These are phyloP conservation scores for Castor canadensis DNA, from an alignment of 2,113 vertebrate genomes.

Conservation along the genomic window DNA sequence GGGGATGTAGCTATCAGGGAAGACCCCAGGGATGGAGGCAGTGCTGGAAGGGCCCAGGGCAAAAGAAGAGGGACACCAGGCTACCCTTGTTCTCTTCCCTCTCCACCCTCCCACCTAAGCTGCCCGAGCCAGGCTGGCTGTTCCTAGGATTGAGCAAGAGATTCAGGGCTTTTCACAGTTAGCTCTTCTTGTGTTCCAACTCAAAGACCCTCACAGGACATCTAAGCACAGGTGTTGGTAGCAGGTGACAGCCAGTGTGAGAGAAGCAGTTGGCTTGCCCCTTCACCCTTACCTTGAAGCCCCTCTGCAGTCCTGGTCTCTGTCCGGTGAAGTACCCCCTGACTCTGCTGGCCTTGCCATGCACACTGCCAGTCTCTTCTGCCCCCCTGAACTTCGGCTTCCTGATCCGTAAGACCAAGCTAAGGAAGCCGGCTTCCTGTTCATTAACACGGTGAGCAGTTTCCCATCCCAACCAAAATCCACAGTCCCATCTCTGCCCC, in stretches of 20 bases:
- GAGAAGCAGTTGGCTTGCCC: not conserved
- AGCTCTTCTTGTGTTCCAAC: not conserved
- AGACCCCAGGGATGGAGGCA: not conserved
- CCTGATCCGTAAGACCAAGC: not conserved
- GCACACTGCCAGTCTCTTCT: not conserved
- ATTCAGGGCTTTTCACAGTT: not conserved
- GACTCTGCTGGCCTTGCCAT: not conserved
- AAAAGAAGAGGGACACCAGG: not conserved
- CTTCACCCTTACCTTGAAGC: not conserved
- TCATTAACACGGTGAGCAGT: not conserved
- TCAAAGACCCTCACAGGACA: not conserved
- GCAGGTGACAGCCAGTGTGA: not conserved
- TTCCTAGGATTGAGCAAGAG: not conserved
- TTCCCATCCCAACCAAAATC: not conserved
- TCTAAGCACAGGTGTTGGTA: not conserved
- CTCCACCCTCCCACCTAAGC: not conserved
- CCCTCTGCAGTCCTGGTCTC: not conserved
- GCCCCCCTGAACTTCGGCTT: not conserved
- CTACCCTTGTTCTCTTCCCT: not conserved
- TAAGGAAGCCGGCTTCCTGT: not conserved
- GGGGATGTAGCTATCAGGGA: not conserved
- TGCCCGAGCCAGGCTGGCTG: not conserved
- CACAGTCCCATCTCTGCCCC: too few species aligned
- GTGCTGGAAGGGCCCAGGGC: not conserved
- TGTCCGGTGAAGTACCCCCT: not conserved